A percentile compares a stretch with the other conserved stretches of the same genome.
Conservation (phyloP, 2,113 vertebrate species). For the Seriola aureovittata region DNA sequence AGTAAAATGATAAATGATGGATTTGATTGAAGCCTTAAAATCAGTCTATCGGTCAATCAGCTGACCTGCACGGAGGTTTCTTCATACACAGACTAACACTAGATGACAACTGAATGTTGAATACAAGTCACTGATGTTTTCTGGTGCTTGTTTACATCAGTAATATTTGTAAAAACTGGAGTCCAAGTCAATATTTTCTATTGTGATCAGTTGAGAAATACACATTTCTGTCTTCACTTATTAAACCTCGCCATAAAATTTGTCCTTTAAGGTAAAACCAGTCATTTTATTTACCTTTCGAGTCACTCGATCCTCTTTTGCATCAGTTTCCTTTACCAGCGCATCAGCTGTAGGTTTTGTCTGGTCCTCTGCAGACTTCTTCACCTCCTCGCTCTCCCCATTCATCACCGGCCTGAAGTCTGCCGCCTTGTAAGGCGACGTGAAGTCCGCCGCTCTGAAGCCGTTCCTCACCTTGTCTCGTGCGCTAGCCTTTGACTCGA, state of each 20-base stretch:
- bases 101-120: not conserved
- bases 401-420: conserved; percentile 12
- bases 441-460: conserved; percentile 13
- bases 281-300: conserved; percentile 54
- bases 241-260: not conserved
- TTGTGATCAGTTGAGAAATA: not conserved
- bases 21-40: not conserved
- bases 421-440: not conserved
- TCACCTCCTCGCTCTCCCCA: conserved; percentile 14
- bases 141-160: not conserved
- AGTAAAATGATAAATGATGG: not conserved
- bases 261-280: not conserved
- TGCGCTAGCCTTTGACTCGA: conserved; percentile 69
- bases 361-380: not conserved
- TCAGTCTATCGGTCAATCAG: not conserved
- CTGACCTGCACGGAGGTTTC: too few species aligned
- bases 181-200: not conserved
- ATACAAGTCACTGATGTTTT: not conserved
- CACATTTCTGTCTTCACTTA: not conserved
- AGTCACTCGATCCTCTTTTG: conserved; percentile 38
- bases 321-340: conserved; percentile 5
- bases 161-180: not conserved
- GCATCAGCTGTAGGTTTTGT: not conserved
- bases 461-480: conserved; percentile 23
- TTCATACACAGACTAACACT: not conserved